Base-by-base conservation (phyloP, 2,113 vertebrate genomes). In the Grammomys surdaster region DNA sequence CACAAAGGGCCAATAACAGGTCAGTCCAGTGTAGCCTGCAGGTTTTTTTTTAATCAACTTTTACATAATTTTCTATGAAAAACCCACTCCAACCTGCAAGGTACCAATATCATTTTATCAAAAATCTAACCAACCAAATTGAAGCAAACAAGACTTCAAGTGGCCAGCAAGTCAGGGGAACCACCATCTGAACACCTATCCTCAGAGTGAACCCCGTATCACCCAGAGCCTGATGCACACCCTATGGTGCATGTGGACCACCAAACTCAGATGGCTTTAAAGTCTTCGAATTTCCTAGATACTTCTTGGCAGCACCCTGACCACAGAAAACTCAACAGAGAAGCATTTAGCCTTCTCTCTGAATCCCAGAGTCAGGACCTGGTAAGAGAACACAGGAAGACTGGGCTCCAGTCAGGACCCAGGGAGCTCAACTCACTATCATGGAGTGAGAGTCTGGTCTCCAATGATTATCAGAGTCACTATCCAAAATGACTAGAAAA, bases 171-270 rank as follows among this genome's bases (percentile, higher is more conserved):
- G 63, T 63, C 63, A 33, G 3, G 11, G 56, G 20, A 51, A 54
- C 28, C 0, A 5, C 20, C 36, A 24, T 40, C 24, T 75, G 78
- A 58, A 65, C 73, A 93, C 20, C 8, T 31, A 8, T 24, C 36
- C 43, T 16, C 4, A n/a, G 4, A 19, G 11, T 1, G 7, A 13
- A 51, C 40, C 54, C 24, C 2, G 13, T 3, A n/a, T 58, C 9
- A 20, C 17, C 70, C 51, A 4, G 28, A 28, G 26, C n/a, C 51
- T 36, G 40, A 70, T 7, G 3, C 8, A 5, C 1, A 14, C 8
- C 33, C 46, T 48, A 48, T 40, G 28, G 67, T 20, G 0, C 1
- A 1, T 0, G 10, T 40, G 48, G 43, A 9, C 60, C 31, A 26
- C 60, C 1, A 0, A 5, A 36, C 22, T 28, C 46, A 3, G 26